phyloP scores from a whole-genome alignment of 1,140 invertebrate genomes.

The Nymphalis io region DNA sequence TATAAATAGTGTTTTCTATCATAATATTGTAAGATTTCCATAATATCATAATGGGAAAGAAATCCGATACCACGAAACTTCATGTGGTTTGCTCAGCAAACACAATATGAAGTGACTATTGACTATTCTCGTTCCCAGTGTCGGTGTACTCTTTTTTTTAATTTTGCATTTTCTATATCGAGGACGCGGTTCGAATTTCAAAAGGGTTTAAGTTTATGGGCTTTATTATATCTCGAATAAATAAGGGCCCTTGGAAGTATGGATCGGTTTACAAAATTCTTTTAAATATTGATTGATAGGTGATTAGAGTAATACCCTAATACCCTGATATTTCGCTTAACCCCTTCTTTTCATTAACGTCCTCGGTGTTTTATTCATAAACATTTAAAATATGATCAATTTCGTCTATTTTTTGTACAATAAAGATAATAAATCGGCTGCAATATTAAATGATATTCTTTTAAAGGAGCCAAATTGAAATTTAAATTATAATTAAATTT shows the following conservation, averaged over 20 bases:
- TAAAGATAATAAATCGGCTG: no score
- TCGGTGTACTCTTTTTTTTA: constrained; percentile 59
- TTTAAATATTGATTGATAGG: constrained; percentile 52
- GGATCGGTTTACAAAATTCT: constrained; percentile 53
- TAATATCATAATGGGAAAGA: constrained; percentile 43
- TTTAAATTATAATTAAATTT: no score
- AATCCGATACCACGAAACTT: constrained; percentile 70
- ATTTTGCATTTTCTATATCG: constrained; percentile 68
- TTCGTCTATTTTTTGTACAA: no score
- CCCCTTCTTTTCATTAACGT: constrained; percentile 14
- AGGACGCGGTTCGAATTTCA: constrained; percentile 67
- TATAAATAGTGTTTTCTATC: neutral
- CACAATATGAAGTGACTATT: constrained; percentile 78
- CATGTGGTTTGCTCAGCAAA: constrained; percentile 72
- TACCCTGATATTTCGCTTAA: constrained; percentile 31
- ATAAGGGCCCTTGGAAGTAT: constrained; percentile 44
- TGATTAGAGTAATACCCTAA: constrained; percentile 41
- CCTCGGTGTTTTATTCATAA: no score
- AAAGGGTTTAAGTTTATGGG: constrained; percentile 55
- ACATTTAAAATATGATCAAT: no score
- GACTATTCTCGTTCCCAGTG: constrained; percentile 74
- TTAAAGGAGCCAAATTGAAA: no score
- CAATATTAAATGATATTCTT: no score
- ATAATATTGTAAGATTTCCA: constrained; percentile 12
- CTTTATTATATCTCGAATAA: constrained; percentile 63